Base-by-base conservation (phyloP, 1,140 invertebrate species). In the Drosophila punjabiensis region DNA sequence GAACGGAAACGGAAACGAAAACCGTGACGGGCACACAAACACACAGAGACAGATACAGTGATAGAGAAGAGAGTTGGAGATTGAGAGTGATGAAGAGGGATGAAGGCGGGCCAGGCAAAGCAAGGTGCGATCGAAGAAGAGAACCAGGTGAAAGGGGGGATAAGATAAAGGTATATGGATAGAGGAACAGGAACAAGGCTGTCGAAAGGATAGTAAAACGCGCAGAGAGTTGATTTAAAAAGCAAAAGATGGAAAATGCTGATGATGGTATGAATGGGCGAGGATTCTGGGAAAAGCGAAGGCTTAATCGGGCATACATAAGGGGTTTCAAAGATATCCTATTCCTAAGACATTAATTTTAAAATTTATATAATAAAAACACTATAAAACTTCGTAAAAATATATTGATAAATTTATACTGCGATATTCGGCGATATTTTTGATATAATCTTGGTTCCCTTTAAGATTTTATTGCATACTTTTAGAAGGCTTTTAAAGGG, bases 1-100 rank as follows among this genome's bases (percentile, higher is more conserved):
- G 74, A 63, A 53, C 60, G 65, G 24, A 47, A 52, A 66, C 73
- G 67, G 48, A 77, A 59, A 82, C 67, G 62, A 41, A 63, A 71
- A 70, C 65, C 76, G 76, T 77, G 55, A 81, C 81, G 69, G 66
- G 43, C 65, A 70, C 64, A 78, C 62, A 73, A 39, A 63, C 28
- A 83, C 76, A 66, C 55, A 76, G 16, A 52, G 48, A 65, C 45
- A 55, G 33, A 62, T 39, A 56, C 14, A 39, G 28, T 56, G 33
- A 56, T n/a, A 50, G 48, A 64, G 14, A 52, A 62, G 35, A 52
- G 32, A 24, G 53, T 33, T 33, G 20, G 14, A 20, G 53, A 3
- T 56, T 30, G 28, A 30, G 48, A 50, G 30, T 30, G 16, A n/a
- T n/a, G n/a, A n/a, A 24, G n/a, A n/a, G 10, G 32, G 24, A 55